Base-by-base conservation (phyloP, 1,140 invertebrate genomes). In the Cryptotermes secundus region DNA sequence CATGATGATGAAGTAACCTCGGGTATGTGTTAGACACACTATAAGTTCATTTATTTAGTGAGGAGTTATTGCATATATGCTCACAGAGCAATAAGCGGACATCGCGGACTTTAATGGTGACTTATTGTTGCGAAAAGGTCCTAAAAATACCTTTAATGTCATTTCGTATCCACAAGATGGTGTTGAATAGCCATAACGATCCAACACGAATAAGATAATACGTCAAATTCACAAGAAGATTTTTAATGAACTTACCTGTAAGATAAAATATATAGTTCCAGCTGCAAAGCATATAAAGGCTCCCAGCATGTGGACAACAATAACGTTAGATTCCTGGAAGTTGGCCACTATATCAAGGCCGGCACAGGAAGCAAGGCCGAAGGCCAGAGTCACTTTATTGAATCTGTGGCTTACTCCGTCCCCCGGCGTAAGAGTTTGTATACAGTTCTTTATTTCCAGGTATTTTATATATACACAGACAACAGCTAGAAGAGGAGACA, bases 301-400 rank as follows among this genome's bases (percentile, higher is more conserved):
- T 34, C 95, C 95, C 34, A 93, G 89, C 34, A 95, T 90, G 87
- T 96, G 95, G 24, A 96, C 92, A 80, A 91, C 89, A 14, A 95
- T 87, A 9, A 95, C 91, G 87, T 94, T 94, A 0, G 93, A 94
- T 89, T 96, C 95, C 91, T 96, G 94, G 89, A 96, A 96, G 88
- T 95, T 95, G 16, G 93, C 95, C 3, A 95, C 94, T 19, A 96
- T 88, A 84, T 93, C 94, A 26, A 95, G 90, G 72, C 95, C 95
- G 83, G 95, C 86, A 59, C 92, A 91, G 72, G 93, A 91, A 10
- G 91, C 49, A 59, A 93, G 87, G 0, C 95, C 95, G 24, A 94
- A 88, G 87, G 90, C 91, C n/a, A 94, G 86, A 1, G 92, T 89
- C 34, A 90, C 86, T 65, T 88, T 89, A 87, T 95, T 95, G 79